Evolutionary conservation across 30 jellyfish, hydroid and myxozoan species (phyloP), one percentile per base, ranked within the genome.

Genomic region (Turritopsis rubra): DNA sequence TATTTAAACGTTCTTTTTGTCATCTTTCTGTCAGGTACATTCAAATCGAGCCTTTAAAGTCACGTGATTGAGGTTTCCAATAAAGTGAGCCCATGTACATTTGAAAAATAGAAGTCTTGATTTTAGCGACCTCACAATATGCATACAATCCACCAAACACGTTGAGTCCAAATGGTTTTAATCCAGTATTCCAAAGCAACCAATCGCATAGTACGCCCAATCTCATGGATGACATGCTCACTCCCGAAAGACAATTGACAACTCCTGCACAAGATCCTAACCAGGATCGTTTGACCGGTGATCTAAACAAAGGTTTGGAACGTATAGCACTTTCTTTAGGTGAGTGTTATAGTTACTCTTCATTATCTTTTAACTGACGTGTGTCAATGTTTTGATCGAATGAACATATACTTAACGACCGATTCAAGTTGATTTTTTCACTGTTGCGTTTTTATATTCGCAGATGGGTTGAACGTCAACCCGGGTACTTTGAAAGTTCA

Each of bases 281-380:
- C n/a, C 54, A 53, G 21, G 81, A 27, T 83, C 54, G 73, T 28
- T 88, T 89, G 71, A 77, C 96, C 1, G 87, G 88, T 30, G 96
- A 93, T 75, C 76, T 93, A 30, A 85, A 94, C 8, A 85, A 91
- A 21, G 86, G 94, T 30, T 86, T 93, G 23, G 96, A 96, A 21
- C 87, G 96, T 53, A 89, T 93, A 60, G 96, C 99, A 26, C 84
- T 74, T 31, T 93, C 99, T 1, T 74, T 93, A 72, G 99, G 99
- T 92, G 80, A 0, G 88, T 76, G 20, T 19, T 17, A 29, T 28
- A 31, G 13, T 8, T 19, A 29, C n/a, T n/a, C n/a, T n/a, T n/a
- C n/a, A n/a, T n/a, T n/a, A n/a, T n/a, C n/a, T n/a, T n/a, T n/a
- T n/a, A n/a, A n/a, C n/a, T n/a, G n/a, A n/a, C n/a, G n/a, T n/a